A percentile compares a stretch with the other conserved stretches of the same genome.
These are phyloP conservation scores for Halyomorpha halys DNA, from an alignment of 1,140 invertebrate species.

Conservation along the genomic window DNA sequence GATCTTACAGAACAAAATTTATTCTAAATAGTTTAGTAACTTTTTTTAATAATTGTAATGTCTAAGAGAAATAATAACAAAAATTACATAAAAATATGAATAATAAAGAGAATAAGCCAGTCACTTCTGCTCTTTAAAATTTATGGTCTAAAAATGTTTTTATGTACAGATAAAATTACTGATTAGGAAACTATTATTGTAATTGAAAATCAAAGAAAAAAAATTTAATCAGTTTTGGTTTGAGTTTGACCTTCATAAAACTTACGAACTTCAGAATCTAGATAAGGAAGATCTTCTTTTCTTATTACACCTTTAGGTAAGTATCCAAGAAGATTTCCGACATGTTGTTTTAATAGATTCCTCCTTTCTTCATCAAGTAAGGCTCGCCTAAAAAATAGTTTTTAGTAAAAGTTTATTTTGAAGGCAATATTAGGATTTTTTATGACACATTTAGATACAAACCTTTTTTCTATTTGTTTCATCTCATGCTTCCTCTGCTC, in stretches of 20 bases:
- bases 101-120: too few species aligned
- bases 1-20: too few species aligned
- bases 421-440: not conserved
- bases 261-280: slow-evolving; percentile 34
- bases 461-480: not conserved
- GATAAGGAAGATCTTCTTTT: slow-evolving; percentile 36
- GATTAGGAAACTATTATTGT: not conserved
- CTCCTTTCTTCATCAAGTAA: slow-evolving; percentile 39
- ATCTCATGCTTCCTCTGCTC: not conserved
- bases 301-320: slow-evolving; percentile 36
- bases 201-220: not conserved
- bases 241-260: not conserved
- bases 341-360: slow-evolving; percentile 37
- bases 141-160: too few species aligned
- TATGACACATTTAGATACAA: not conserved
- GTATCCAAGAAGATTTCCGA: slow-evolving; percentile 36
- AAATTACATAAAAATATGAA: too few species aligned
- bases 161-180: too few species aligned
- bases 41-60: too few species aligned
- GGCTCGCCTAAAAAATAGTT: slow-evolving; percentile 32
- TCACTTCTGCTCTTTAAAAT: too few species aligned
- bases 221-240: not conserved
- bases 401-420: not conserved
- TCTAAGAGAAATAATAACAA: too few species aligned
- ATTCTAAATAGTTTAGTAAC: too few species aligned